Base-by-base conservation (phyloP, 37 sponge, comb jelly and placozoan genomes). In the Amphimedon queenslandica region DNA sequence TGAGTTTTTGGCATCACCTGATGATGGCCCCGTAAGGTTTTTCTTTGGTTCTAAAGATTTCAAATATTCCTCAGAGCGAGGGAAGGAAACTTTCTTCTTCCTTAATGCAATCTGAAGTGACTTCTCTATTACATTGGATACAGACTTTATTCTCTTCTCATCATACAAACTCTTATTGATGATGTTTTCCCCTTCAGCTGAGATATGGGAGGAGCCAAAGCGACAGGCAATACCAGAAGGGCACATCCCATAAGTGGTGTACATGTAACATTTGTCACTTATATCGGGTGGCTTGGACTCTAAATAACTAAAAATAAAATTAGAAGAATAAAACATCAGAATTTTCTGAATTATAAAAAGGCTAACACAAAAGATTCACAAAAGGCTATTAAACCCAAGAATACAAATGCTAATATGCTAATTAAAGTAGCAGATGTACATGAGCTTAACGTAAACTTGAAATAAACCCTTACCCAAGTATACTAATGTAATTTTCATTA, bases 161-260 rank as follows among this genome's bases (percentile, higher is more conserved):
- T 72, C 82, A 65, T 72, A 67, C 6, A 73, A 16, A 0, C 70
- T 87, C n/a, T 60, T 74, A 40, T 82, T 75, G 2, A 82, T 57
- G 8, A 92, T 57, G 61, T 92, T 92, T 28, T 69, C 64, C 32
- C 68, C 57, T 2, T 92, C 87, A 21, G 63, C 27, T 39, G 77
- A 80, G 32, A 92, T 56, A 69, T 95, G 96, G 35, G 35, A 55
- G 13, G 40, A 8, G 11, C 83, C 93, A 67, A 64, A 96, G 24
- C 97, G 58, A 79, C 97, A 96, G 0, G 94, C 82, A 6, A 80
- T 41, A 0, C 97, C 97, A 75, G 90, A 93, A 0, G 78, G 71
- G 72, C 97, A 96, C 66, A 58, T 33, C 29, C 97, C 94, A 76
- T 67, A 82, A 21, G 36, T 38, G 16, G 81, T 53, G 63, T 75